Evolutionary conservation across 2,888 invertebrate species (phyloP).

Genomic region (Pyralis farinalis): DNA sequence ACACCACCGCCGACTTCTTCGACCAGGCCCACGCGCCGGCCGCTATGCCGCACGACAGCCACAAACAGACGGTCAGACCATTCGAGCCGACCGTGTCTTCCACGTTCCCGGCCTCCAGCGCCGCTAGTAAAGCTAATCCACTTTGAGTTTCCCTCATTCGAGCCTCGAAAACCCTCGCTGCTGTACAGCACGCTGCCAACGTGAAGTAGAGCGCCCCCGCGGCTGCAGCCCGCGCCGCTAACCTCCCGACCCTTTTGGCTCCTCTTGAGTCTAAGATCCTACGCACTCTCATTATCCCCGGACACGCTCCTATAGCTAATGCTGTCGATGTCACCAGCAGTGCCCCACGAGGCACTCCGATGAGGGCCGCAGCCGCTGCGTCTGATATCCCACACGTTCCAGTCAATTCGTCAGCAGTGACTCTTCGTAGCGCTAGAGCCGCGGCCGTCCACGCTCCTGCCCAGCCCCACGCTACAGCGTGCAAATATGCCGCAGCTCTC

Average conservation of each 20-base stretch:
- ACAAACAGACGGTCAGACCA: slow-evolving; percentile 80
- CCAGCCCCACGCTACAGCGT: slow-evolving; percentile 93
- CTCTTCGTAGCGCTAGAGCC: slow-evolving; percentile 88
- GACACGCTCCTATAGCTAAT: slow-evolving; percentile 87
- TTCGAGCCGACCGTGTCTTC: slow-evolving; percentile 43
- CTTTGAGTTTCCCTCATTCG: slow-evolving; percentile 71
- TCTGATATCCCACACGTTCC: slow-evolving; percentile 90
- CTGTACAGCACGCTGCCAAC: slow-evolving; percentile 87
- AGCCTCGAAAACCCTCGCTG: slow-evolving; percentile 84
- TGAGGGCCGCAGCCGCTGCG: slow-evolving; percentile 81
- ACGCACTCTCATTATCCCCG: slow-evolving; percentile 88
- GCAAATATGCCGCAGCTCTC: slow-evolving; percentile 91
- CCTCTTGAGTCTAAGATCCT: slow-evolving; percentile 77
- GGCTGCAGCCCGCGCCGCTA: slow-evolving; percentile 89
- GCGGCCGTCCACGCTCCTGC: slow-evolving; percentile 93
- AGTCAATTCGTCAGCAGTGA: slow-evolving; percentile 89
- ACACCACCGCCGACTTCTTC: slow-evolving; percentile 81
- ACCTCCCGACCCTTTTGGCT: slow-evolving; percentile 84
- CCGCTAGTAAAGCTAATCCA: slow-evolving; percentile 66
- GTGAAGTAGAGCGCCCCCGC: slow-evolving; percentile 89
- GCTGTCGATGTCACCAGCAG: slow-evolving; percentile 85
- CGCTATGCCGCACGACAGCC: slow-evolving; percentile 83
- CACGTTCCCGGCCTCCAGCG: slow-evolving; percentile 59
- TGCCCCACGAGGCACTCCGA: slow-evolving; percentile 82
- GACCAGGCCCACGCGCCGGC: slow-evolving; percentile 86